Conservation (phyloP, 2,797 vertebrate species). For the Knipowitschia caucasica region DNA sequence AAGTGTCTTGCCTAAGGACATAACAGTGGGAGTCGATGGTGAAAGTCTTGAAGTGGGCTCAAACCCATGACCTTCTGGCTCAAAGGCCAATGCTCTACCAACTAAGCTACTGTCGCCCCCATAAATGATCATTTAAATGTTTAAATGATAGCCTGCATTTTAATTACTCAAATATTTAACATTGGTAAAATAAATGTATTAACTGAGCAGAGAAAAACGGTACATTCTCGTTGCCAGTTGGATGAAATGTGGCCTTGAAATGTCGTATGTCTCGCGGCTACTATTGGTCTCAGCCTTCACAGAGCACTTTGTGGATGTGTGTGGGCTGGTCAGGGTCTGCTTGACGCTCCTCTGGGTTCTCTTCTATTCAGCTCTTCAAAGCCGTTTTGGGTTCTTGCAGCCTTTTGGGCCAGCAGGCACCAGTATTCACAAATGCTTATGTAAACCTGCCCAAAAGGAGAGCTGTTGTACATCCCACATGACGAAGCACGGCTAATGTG, state of each 20-base stretch:
- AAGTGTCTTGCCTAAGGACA: too few species aligned
- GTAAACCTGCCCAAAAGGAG: conserved; percentile 44
- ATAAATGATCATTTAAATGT: too few species aligned
- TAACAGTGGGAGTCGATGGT: too few species aligned
- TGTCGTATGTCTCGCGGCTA: conserved; percentile 27
- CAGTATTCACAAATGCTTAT: conserved; percentile 44
- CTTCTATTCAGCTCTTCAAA: conserved; percentile 29
- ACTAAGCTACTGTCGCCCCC: too few species aligned
- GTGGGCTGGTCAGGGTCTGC: conserved; percentile 47
- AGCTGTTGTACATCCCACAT: conserved; percentile 62
- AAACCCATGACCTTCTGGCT: too few species aligned
- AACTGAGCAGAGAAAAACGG: not conserved
- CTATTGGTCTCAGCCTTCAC: conserved; percentile 30
- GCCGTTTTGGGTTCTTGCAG: conserved; percentile 53
- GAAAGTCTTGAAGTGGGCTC: too few species aligned
- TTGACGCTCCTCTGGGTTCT: conserved; percentile 23
- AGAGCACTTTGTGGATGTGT: conserved; percentile 12
- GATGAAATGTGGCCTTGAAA: conserved; percentile 14
- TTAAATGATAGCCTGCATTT: not conserved
- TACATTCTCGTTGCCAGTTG: conserved; percentile 21
- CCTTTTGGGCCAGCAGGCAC: conserved; percentile 54
- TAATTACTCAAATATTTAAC: not conserved
- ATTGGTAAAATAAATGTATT: not conserved
- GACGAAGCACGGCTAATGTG: conserved; percentile 45
- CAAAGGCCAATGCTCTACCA: too few species aligned